Conservation (phyloP, 1,140 invertebrate species). For the Conus ventricosus region DNA sequence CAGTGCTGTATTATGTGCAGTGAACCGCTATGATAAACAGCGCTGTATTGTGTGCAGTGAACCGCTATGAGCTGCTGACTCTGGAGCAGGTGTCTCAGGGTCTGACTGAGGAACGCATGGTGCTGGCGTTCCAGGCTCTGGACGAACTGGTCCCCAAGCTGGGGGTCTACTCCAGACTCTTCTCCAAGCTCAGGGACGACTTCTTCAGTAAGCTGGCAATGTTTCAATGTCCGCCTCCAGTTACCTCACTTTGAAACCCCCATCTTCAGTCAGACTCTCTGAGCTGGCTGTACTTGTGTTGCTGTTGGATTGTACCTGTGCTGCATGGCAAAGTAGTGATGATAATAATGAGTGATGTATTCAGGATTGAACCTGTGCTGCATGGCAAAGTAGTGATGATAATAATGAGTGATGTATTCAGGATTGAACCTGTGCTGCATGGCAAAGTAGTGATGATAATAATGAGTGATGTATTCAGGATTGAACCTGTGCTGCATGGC, state of each 20-base stretch:
- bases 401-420: too few species aligned
- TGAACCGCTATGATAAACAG: not conserved
- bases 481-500: too few species aligned
- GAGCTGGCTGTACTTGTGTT: constrained; percentile 3
- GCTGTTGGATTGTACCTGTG: not conserved
- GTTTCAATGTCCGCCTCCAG: too few species aligned
- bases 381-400: too few species aligned
- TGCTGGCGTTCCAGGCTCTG: constrained; percentile 68
- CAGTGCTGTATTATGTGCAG: not conserved
- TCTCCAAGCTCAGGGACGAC: constrained; percentile 67
- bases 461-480: too few species aligned
- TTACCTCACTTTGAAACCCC: too few species aligned
- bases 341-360: too few species aligned
- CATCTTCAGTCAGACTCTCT: constrained; percentile 8
- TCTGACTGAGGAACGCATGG: constrained; percentile 65
- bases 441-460: too few species aligned
- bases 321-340: too few species aligned
- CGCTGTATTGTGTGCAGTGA: constrained; percentile 54
- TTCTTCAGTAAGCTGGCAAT: constrained; percentile 61
- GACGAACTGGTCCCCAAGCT: constrained; percentile 70
- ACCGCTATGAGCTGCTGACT: constrained; percentile 68
- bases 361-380: too few species aligned
- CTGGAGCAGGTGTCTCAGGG: constrained; percentile 55
- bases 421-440: too few species aligned
- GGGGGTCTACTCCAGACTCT: constrained; percentile 68